Percentiles rank a stretch among this genome's conserved stretches.
phyloP scores from a whole-genome alignment of 2,113 vertebrate species.

The Clarias gariepinus region DNA sequence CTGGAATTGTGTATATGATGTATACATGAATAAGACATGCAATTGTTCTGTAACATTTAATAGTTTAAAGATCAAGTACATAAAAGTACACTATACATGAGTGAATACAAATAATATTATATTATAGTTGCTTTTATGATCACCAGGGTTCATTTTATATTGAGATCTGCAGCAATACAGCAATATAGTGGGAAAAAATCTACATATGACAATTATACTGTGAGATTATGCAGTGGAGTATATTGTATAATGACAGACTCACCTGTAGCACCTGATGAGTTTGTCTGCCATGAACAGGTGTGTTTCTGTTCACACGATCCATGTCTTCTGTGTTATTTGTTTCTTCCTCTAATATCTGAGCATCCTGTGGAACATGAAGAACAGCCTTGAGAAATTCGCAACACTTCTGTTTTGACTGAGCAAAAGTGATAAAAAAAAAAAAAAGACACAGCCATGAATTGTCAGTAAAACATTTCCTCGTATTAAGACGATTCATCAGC shows the following conservation, averaged over 20 bases:
- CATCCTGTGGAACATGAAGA: constrained; percentile 62
- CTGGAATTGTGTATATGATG: no score
- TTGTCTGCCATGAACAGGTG: constrained; percentile 54
- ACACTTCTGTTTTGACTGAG: not conserved
- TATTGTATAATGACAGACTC: constrained; percentile 23
- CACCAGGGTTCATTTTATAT: not conserved
- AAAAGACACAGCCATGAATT: not conserved
- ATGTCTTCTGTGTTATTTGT: constrained; percentile 66
- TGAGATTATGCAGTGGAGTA: not conserved
- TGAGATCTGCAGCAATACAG: not conserved
- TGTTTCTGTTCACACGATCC: constrained; percentile 74
- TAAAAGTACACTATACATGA: no score
- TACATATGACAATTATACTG: not conserved
- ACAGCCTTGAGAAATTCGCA: constrained; percentile 22
- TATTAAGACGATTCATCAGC: not conserved
- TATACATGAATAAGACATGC: no score
- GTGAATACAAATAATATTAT: no score
- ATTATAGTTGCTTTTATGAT: not conserved
- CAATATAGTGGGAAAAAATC: not conserved
- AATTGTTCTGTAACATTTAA: no score
- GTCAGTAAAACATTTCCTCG: not conserved
- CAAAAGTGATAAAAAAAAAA: not conserved
- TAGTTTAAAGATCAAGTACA: no score
- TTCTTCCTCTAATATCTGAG: constrained; percentile 63
- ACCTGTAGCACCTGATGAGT: constrained; percentile 73